These are phyloP conservation scores for Orius laevigatus DNA, from an alignment of 1,140 invertebrate genomes.

Conservation along the genomic window DNA sequence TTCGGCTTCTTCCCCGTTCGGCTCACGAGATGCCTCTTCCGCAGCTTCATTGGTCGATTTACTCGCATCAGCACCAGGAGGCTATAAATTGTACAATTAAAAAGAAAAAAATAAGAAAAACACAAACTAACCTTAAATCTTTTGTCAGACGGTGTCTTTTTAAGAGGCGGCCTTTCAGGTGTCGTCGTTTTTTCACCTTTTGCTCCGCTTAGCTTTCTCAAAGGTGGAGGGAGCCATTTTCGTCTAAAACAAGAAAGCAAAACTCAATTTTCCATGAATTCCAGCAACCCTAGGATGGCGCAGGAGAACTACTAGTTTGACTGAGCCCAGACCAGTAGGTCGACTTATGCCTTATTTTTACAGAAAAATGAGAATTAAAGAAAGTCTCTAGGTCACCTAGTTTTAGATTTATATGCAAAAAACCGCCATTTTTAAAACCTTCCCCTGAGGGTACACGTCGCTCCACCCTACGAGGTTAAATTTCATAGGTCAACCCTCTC, in stretches of 20 bases:
- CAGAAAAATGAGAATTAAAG: too few species aligned
- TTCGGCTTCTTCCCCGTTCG: constrained; percentile 54
- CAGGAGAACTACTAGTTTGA: too few species aligned
- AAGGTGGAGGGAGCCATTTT: constrained; percentile 79
- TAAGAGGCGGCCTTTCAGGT: constrained; percentile 39
- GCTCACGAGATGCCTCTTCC: constrained; percentile 17
- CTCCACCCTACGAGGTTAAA: too few species aligned
- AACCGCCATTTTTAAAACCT: too few species aligned
- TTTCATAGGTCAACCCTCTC: too few species aligned
- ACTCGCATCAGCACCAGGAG: constrained; percentile 12
- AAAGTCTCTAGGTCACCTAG: too few species aligned
- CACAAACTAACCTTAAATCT: constrained; percentile 27
- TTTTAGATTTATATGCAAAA: too few species aligned
- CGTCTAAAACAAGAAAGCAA: constrained; percentile 35
- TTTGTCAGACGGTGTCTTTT: constrained; percentile 63
- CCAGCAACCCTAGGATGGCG: too few species aligned
- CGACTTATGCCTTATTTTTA: too few species aligned
- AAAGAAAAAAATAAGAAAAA: constrained; percentile 1
- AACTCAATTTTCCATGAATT: too few species aligned
- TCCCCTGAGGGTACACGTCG: too few species aligned
- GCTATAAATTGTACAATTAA: constrained; percentile 9
- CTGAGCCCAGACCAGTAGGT: too few species aligned
- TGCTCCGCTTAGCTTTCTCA: constrained; percentile 76
- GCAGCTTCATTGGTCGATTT: constrained; percentile 24
- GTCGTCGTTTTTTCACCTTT: constrained; percentile 56